These are phyloP conservation scores for Drosophila ezoana DNA, from an alignment of 2,888 invertebrate genomes.

Conservation along the genomic window DNA sequence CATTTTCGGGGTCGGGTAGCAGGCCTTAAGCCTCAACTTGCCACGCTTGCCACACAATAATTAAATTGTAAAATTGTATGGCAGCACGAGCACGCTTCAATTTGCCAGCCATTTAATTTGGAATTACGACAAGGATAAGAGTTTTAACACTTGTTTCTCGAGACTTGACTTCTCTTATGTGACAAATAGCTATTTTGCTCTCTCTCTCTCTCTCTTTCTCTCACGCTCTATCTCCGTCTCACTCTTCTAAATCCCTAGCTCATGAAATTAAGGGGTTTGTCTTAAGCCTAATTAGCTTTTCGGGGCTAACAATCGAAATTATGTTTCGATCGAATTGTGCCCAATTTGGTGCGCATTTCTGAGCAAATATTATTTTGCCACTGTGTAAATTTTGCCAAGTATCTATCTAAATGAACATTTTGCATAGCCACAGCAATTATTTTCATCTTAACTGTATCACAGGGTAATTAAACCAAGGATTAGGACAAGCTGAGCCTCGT, in stretches of 20 bases:
- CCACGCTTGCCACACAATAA: slow-evolving; percentile 5
- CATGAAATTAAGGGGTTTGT: not conserved
- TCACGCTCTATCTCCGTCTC: not conserved
- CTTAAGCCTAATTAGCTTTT: slow-evolving; percentile 14
- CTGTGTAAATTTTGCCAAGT: slow-evolving; percentile 15
- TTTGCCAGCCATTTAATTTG: not conserved
- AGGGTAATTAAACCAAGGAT: slow-evolving; percentile 10
- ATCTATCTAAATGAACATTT: slow-evolving; percentile 29
- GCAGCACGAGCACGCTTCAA: not conserved
- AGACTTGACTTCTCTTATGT: too few species aligned
- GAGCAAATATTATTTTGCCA: not conserved
- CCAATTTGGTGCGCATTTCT: not conserved
- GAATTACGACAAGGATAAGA: not conserved
- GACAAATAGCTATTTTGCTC: not conserved
- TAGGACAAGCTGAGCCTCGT: slow-evolving; percentile 8
- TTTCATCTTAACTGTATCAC: slow-evolving; percentile 18
- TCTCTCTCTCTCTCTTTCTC: not conserved
- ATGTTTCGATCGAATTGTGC: slow-evolving; percentile 3
- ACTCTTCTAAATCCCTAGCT: not conserved
- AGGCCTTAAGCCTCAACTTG: slow-evolving; percentile 1
- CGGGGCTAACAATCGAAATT: not conserved
- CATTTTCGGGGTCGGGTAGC: not conserved
- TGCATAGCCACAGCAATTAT: not conserved
- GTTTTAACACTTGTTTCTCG: slow-evolving; percentile 1
- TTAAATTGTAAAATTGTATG: slow-evolving; percentile 16